phyloP scores from a whole-genome alignment of 2,797 vertebrate genomes.

The Parotocinclus haroldoi region DNA sequence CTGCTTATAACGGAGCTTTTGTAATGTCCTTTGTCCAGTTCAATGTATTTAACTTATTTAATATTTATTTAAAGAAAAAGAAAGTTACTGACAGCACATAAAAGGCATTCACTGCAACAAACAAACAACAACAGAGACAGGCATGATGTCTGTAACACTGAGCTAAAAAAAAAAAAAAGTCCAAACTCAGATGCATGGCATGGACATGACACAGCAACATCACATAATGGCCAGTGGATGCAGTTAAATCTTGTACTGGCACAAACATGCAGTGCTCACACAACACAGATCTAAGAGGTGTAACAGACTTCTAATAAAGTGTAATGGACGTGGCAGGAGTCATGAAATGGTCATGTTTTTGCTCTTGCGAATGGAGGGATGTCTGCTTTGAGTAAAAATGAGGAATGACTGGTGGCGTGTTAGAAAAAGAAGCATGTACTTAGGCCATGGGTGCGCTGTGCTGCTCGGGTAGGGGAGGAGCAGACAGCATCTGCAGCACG shows the following conservation, averaged over 20 bases:
- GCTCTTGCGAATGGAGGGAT: constrained; percentile 5
- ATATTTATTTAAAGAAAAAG: not conserved
- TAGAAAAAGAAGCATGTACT: constrained; percentile 48
- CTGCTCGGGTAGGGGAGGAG: constrained; percentile 37
- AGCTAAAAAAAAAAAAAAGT: constrained; percentile 36
- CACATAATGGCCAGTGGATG: constrained; percentile 29
- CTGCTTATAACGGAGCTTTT: not conserved
- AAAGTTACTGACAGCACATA: constrained; percentile 43
- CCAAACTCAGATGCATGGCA: constrained; percentile 44
- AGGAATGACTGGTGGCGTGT: constrained; percentile 3
- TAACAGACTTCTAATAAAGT: constrained; percentile 32
- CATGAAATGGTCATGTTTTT: not conserved
- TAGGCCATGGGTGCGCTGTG: constrained; percentile 41
- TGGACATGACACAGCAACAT: constrained; percentile 44
- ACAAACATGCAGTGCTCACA: constrained; percentile 49
- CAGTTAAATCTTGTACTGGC: constrained; percentile 3
- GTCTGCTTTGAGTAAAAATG: not conserved
- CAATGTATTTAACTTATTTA: constrained; percentile 55
- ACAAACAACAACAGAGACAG: constrained; percentile 57
- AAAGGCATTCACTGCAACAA: constrained; percentile 48
- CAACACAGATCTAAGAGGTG: constrained; percentile 62
- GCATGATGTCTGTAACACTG: constrained; percentile 35
- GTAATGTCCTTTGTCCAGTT: constrained; percentile 55
- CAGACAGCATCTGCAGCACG: constrained; percentile 34
- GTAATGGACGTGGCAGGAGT: not conserved